These are phyloP conservation scores for Gorsachius magnificus DNA, from an alignment of 2,797 vertebrate genomes.

Conservation along the genomic window DNA sequence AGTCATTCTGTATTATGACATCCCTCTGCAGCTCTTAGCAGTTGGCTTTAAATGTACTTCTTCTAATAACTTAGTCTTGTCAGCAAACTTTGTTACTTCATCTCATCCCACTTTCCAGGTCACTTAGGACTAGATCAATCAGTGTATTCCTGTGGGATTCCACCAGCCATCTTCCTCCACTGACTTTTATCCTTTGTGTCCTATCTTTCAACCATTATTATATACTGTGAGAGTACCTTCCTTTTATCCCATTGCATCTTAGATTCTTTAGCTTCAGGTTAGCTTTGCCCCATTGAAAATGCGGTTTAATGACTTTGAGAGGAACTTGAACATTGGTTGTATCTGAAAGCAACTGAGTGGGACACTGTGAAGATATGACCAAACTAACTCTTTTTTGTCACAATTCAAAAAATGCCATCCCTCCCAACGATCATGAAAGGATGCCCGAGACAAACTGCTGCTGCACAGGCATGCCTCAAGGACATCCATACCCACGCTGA, in stretches of 20 bases:
- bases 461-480: background rate
- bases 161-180: background rate
- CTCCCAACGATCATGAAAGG: background rate
- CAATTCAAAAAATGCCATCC: background rate
- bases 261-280: background rate
- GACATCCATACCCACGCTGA: background rate
- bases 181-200: background rate
- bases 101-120: background rate
- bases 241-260: background rate
- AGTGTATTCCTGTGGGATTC: background rate
- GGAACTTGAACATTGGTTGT: background rate
- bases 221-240: background rate
- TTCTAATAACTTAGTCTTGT: background rate
- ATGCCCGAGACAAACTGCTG: background rate
- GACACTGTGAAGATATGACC: background rate
- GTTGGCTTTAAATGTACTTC: constrained; percentile 1
- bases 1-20: constrained; percentile 1
- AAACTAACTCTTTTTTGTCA: background rate
- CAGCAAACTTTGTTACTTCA: constrained; percentile 17
- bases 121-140: background rate
- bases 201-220: background rate
- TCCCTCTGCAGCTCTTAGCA: background rate
- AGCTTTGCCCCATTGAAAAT: background rate
- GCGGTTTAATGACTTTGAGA: background rate
- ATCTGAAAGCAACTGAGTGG: background rate